A percentile compares a stretch with the other conserved stretches of the same genome.
Conservation (phyloP, 2,888 invertebrate species). For the Nebria salina region DNA sequence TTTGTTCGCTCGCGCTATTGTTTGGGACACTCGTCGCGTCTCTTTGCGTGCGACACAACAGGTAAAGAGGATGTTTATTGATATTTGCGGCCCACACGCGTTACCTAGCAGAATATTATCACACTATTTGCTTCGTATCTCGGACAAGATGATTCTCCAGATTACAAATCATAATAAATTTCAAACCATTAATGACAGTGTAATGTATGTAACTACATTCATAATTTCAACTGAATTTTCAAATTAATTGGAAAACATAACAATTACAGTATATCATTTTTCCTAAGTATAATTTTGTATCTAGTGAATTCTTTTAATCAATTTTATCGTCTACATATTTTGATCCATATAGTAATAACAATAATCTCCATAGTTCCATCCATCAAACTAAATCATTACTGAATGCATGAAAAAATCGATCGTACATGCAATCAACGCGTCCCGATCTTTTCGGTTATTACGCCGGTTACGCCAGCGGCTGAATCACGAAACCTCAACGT, state of each 20-base stretch:
- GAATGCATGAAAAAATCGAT: conserved; percentile 4
- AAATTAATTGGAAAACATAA: neutral
- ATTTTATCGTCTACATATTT: neutral
- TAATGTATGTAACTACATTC: no score
- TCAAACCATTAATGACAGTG: neutral
- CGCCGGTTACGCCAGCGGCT: conserved; percentile 15
- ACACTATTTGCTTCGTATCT: neutral
- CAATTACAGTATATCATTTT: neutral
- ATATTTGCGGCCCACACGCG: conserved; percentile 37
- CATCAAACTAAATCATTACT: conserved; percentile 6
- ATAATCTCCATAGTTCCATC: neutral
- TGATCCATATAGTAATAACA: neutral
- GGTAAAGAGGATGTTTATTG: conserved; percentile 20
- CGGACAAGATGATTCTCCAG: neutral
- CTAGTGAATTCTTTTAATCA: neutral
- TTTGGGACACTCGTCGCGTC: conserved; percentile 11
- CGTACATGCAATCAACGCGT: conserved; percentile 19
- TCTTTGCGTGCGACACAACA: neutral
- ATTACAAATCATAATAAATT: neutral
- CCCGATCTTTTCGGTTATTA: conserved; percentile 11
- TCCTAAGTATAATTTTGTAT: neutral
- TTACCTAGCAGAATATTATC: conserved; percentile 34
- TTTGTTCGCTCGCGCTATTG: conserved; percentile 20
- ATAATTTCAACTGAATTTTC: neutral
- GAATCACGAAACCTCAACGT: neutral